These are phyloP conservation scores for Liparis tanakae DNA, from an alignment of 2,797 vertebrate species.

Conservation along the genomic window DNA sequence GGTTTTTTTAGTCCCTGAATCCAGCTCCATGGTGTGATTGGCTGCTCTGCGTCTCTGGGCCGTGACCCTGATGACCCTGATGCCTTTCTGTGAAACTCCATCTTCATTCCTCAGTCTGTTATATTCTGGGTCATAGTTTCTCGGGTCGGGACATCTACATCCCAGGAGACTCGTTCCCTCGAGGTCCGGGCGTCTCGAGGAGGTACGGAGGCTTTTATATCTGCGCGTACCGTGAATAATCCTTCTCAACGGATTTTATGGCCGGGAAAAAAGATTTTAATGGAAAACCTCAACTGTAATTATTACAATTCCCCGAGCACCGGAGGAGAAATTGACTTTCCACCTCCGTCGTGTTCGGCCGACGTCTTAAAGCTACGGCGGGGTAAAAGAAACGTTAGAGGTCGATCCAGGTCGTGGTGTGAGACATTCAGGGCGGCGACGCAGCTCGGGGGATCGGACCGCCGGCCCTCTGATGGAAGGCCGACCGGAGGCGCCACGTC, in stretches of 20 bases:
- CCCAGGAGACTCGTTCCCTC: neutral
- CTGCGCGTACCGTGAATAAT: too few species aligned
- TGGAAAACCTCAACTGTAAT: slow-evolving; percentile 17
- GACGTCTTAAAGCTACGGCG: neutral
- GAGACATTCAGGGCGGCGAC: neutral
- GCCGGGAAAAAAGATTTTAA: neutral
- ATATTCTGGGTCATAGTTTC: too few species aligned
- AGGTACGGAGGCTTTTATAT: neutral
- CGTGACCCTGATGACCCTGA: neutral
- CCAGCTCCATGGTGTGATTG: too few species aligned
- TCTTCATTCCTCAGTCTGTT: neutral
- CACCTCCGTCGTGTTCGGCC: neutral
- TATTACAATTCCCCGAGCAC: slow-evolving; percentile 13
- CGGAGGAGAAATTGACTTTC: slow-evolving; percentile 33
- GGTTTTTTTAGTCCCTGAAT: too few species aligned
- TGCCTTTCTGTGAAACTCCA: too few species aligned
- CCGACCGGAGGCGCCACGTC: too few species aligned
- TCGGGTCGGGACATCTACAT: neutral
- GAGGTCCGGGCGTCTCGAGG: neutral
- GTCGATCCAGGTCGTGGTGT: neutral
- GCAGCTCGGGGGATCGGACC: too few species aligned
- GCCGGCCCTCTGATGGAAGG: too few species aligned
- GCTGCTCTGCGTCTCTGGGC: too few species aligned
- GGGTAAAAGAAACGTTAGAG: neutral
- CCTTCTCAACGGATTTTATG: too few species aligned